Percentiles rank a stretch among this genome's conserved stretches.
phyloP scores from a whole-genome alignment of 2,797 vertebrate genomes.

The Passerculus sandwichensis region DNA sequence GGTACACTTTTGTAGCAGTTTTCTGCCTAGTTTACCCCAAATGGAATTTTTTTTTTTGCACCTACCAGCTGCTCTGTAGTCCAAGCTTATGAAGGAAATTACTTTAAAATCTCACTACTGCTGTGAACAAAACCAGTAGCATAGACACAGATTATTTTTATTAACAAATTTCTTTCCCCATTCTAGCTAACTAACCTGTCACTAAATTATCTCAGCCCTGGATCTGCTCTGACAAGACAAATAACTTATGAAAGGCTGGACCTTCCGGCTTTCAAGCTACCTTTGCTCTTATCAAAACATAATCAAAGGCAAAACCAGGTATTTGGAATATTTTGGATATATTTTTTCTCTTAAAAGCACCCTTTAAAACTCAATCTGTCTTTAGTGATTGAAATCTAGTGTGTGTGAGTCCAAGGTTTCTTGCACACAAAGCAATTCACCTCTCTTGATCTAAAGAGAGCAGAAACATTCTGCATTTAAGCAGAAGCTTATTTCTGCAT shows the following conservation, averaged over 20 bases:
- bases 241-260: neutral
- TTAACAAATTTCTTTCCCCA: neutral
- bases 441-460: neutral
- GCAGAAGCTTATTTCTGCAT: neutral
- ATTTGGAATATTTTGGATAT: neutral
- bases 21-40: neutral
- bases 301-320: neutral
- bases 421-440: neutral
- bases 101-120: neutral
- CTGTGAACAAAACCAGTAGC: neutral
- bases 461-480: neutral
- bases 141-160: neutral
- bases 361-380: neutral
- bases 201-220: neutral
- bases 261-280: neutral
- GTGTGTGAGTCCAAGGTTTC: neutral
- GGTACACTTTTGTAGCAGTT: neutral
- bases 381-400: neutral
- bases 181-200: neutral
- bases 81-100: neutral
- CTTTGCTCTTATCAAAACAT: neutral
- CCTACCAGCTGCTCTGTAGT: neutral
- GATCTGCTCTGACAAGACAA: neutral
- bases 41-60: neutral
- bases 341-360: neutral